Conservation (phyloP, 2,113 vertebrate species). For the Ploceus nigricollis region DNA sequence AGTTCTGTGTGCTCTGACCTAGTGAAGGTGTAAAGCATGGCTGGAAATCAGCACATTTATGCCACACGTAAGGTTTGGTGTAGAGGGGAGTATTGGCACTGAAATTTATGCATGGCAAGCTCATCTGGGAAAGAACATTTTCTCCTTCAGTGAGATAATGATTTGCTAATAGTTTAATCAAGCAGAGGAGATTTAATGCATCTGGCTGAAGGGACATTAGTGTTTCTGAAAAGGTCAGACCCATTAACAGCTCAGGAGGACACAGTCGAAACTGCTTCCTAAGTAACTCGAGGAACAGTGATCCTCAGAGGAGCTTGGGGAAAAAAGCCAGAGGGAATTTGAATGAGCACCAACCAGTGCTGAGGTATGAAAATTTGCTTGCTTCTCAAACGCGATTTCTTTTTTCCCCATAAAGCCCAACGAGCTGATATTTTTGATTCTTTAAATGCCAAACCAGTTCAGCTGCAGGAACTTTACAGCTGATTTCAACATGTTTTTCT, state of each 20-base stretch:
- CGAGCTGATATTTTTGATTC: background rate
- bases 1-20: background rate
- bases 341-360: background rate
- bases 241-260: slow-evolving; percentile 37
- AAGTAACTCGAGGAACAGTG: background rate
- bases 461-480: background rate
- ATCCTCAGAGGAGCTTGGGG: background rate
- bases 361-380: background rate
- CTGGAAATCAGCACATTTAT: background rate
- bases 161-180: slow-evolving; percentile 52
- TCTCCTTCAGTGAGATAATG: slow-evolving; percentile 15
- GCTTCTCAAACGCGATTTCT: background rate
- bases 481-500: background rate
- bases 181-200: slow-evolving; percentile 12
- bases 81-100: background rate
- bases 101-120: background rate
- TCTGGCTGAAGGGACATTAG: slow-evolving; percentile 1
- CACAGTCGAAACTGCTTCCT: background rate
- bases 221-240: background rate
- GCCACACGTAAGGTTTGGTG: background rate
- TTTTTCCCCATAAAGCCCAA: background rate
- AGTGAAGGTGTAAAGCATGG: background rate
- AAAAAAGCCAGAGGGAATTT: background rate
- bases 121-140: slow-evolving; percentile 10
- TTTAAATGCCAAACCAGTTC: background rate